Conservation (phyloP, 2,888 invertebrate genomes). For the Agrotis puta region DNA sequence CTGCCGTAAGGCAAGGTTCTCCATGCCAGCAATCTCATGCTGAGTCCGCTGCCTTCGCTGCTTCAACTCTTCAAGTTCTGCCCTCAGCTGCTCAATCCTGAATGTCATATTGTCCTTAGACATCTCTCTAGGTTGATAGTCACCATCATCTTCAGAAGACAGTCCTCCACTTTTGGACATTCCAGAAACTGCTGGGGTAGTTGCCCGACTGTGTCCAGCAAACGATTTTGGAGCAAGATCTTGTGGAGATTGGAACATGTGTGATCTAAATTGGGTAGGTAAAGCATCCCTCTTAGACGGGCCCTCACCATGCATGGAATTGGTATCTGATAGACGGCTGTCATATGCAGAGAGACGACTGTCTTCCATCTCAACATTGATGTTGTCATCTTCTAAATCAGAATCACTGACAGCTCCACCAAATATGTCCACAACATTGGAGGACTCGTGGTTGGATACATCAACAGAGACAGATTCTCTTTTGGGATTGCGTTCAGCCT, state of each 20-base stretch:
- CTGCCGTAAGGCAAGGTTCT: conserved; percentile 95
- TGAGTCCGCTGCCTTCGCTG: conserved; percentile 95
- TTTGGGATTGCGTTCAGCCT: conserved; percentile 74
- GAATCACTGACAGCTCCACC: conserved; percentile 98
- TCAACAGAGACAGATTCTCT: conserved; percentile 64
- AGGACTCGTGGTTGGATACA: conserved; percentile 73
- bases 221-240: conserved; percentile 69
- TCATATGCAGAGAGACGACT: conserved; percentile 94
- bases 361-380: conserved; percentile 95
- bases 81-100: conserved; percentile 93
- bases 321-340: conserved; percentile 93
- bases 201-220: conserved; percentile 69
- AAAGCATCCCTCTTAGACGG: conserved; percentile 70
- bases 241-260: conserved; percentile 78
- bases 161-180: conserved; percentile 72
- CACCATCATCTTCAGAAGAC: conserved; percentile 82
- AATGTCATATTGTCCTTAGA: conserved; percentile 90
- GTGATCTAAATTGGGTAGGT: conserved; percentile 82
- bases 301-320: conserved; percentile 80
- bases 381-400: conserved; percentile 94
- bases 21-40: conserved; percentile 95
- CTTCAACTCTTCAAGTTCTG: conserved; percentile 94
- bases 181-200: conserved; percentile 71
- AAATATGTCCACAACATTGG: conserved; percentile 94
- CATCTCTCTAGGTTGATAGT: conserved; percentile 77